Base-by-base conservation (phyloP, 2,888 invertebrate genomes). In the Aporophyla lueneburgensis region DNA sequence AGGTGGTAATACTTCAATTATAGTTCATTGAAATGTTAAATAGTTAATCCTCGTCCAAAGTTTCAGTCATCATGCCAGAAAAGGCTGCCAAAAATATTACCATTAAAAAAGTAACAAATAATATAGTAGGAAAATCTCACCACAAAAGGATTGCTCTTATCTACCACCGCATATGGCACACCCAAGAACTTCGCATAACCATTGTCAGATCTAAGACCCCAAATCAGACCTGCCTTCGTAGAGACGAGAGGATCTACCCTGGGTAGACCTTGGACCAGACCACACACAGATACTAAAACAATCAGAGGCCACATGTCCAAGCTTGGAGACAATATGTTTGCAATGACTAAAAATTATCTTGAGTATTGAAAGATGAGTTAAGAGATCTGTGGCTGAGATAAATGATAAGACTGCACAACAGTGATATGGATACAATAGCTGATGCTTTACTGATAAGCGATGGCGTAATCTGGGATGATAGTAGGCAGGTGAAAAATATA, bases 161-260 rank as follows among this genome's bases (percentile, higher is more conserved):
- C 76, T 5, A 89, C 80, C 10, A 75, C 74, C n/a, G 88, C 91
- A 77, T 88, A 91, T 10, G 91, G 90, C 5, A 91, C 86, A 16
- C 90, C 91, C 19, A 88, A 75, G 54, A 88, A 91, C 65, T 83
- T 83, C 2, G 82, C 76, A 54, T 88, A 90, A 0, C 88, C 89
- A 53, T 86, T 76, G 0, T 74, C 70, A 62, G 86, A 83, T 19
- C 61, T 75, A 1, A 88, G 71, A 6, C 89, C 89, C 1, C 83
- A 76, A 21, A 89, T 87, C 46, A 89, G 74, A 2, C 89, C 89
- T 5, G 59, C n/a, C 12, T 86, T 85, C 0, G 86, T 87, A 12
- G 84, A 83, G 3, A 89, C 88, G 6, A 88, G 67, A 0, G 88
- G 89, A 33, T 89, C 89, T 33, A 85, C 62, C 56, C 89, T 83